Conservation (phyloP, 2,888 invertebrate genomes). For the Amiota mariae region DNA sequence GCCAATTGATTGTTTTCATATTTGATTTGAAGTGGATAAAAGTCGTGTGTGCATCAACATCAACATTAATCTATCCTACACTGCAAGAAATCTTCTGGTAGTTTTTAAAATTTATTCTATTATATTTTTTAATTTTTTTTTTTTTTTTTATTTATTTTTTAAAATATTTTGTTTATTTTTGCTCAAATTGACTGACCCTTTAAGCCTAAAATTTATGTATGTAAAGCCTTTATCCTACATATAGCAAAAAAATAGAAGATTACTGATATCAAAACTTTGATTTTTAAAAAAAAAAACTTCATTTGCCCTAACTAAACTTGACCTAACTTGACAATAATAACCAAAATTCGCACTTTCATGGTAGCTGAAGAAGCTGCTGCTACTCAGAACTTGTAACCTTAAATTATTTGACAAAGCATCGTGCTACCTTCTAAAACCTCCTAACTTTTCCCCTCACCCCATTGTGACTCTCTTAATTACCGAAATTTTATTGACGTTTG, state of each 20-base stretch:
- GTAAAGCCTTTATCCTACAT: slow-evolving; percentile 30
- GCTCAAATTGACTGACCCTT: slow-evolving; percentile 52
- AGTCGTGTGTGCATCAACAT: slow-evolving; percentile 34
- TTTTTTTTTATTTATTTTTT: slow-evolving; percentile 42
- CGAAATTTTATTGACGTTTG: slow-evolving; percentile 60
- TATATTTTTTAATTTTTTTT: slow-evolving; percentile 34
- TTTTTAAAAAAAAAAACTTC: too few relatives aligned
- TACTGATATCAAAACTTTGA: too few relatives aligned
- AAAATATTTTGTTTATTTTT: too few relatives aligned
- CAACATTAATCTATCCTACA: not conserved
- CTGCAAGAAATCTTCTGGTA: slow-evolving; percentile 30
- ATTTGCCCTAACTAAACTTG: too few relatives aligned
- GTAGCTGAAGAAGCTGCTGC: not conserved
- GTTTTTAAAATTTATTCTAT: slow-evolving; percentile 40
- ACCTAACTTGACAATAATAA: slow-evolving; percentile 22
- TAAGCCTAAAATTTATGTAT: slow-evolving; percentile 47
- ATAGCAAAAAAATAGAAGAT: slow-evolving; percentile 4
- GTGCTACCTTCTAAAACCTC: slow-evolving; percentile 41
- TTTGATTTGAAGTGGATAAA: slow-evolving; percentile 48
- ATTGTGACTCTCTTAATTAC: not conserved
- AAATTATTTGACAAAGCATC: slow-evolving; percentile 44
- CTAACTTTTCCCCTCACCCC: not conserved
- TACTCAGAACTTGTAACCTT: not conserved
- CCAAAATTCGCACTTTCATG: not conserved
- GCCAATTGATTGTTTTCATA: too few relatives aligned